Percentiles rank a stretch among this genome's conserved stretches.
These are phyloP conservation scores for Marmota monax DNA, from an alignment of 2,113 vertebrate genomes.

Conservation along the genomic window DNA sequence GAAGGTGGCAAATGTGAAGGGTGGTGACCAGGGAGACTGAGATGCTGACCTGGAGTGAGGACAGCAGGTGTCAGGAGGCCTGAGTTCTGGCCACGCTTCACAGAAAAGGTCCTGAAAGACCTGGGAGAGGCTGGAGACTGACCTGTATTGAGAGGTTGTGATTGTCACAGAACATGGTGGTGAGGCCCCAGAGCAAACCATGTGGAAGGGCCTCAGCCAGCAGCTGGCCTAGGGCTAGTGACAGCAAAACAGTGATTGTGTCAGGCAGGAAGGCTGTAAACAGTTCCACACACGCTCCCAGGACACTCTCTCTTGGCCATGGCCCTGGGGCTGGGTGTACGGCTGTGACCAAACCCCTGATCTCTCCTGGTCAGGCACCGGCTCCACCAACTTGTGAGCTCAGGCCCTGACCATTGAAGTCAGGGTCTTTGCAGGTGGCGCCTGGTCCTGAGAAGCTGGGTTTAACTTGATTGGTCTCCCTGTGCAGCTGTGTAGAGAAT, in stretches of 20 bases:
- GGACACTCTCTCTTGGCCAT: background rate
- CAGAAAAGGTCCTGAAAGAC: background rate
- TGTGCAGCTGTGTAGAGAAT: background rate
- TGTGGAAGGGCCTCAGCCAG: too few species aligned
- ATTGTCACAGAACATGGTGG: background rate
- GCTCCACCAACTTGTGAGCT: background rate
- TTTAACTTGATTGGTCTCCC: background rate
- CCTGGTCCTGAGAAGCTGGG: background rate
- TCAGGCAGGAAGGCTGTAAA: background rate
- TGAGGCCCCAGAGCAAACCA: background rate
- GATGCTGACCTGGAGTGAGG: rapidly evolving
- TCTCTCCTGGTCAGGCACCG: background rate
- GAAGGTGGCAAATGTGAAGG: background rate
- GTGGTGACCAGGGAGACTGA: rapidly evolving
- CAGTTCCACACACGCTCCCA: too few species aligned
- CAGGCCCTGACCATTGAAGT: rapidly evolving
- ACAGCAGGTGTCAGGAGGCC: too few species aligned
- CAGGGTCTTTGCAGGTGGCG: background rate
- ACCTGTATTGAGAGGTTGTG: rapidly evolving
- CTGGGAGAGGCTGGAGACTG: background rate
- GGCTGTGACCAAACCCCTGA: rapidly evolving
- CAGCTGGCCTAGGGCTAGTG: background rate
- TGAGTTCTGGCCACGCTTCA: rapidly evolving
- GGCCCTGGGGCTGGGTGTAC: too few species aligned
- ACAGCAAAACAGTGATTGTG: rapidly evolving